Base-by-base conservation (phyloP, 1,140 invertebrate species). In the Aporrectodea caliginosa region DNA sequence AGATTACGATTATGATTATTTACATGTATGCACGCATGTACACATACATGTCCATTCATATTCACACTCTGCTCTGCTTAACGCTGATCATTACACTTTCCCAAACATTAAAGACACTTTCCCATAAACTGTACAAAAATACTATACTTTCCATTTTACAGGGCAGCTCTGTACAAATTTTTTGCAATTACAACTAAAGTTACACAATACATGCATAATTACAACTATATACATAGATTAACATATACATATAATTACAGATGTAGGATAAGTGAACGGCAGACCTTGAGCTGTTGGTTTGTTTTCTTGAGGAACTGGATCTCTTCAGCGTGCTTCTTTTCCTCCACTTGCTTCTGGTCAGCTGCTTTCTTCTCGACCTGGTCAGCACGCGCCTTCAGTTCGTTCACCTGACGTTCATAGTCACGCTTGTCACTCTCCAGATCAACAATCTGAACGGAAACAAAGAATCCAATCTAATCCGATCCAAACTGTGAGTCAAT, bases 261-360 rank as follows among this genome's bases (percentile, higher is more conserved):
- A n/a, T n/a, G n/a, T n/a, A n/a, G n/a, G n/a, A 29, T 16, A 16
- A 33, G 2, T n/a, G 12, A 75, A 16, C 34, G 12, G 74, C 76
- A 78, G 30, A 94, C 93, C 91, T 97, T 97, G 16, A 98, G 89
- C 87, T 98, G 96, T 83, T 93, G 92, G 88, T 97, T 98, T 6
- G 95, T 96, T 87, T 95, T 94, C 89, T 96, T 97, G 32, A 97
- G 89, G 84, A 95, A 95, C 69, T 93, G 90, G 70, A 97, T 92
- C 88, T 98, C 95, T 86, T 98, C 95, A 22, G 92, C 91, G 84
- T 97, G 94, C 85, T 95, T 94, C 86, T 95, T 94, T 86, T 96
- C 94, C 86, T 97, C 94, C 0, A 95, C 94, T 78, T 93, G 91
- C 29, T 93, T 89, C 81, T 95, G 89, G 86, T 97, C 95, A 1